phyloP scores from a whole-genome alignment of 1,140 invertebrate species.

The Meteorus sp. region DNA sequence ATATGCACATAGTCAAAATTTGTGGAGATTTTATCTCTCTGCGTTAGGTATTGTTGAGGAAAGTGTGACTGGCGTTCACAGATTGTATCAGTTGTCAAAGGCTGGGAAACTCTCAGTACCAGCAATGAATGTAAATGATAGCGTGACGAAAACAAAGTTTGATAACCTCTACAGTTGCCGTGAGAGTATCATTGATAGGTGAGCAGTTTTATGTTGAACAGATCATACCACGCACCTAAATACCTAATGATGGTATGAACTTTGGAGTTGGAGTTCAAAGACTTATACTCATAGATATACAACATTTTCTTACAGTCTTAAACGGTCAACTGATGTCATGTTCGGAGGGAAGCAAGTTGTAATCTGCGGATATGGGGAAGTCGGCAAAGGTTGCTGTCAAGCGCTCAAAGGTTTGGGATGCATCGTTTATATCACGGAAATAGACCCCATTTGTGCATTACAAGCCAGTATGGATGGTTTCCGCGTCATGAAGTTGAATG shows the following conservation, averaged over 20 bases:
- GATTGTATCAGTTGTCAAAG: slow-evolving; percentile 94
- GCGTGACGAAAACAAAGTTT: slow-evolving; percentile 99
- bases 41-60: slow-evolving; percentile 91
- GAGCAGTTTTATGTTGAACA: no score
- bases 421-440: slow-evolving; percentile 95
- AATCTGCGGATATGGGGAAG: slow-evolving; percentile 97
- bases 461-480: slow-evolving; percentile 99
- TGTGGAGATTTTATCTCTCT: slow-evolving; percentile 8
- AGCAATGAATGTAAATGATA: slow-evolving; percentile 99
- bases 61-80: slow-evolving; percentile 95
- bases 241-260: no score
- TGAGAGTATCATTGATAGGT: slow-evolving; percentile 89
- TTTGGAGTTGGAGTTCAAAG: no score
- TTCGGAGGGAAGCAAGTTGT: slow-evolving; percentile 97
- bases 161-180: slow-evolving; percentile 94
- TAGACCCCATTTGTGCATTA: slow-evolving; percentile 96
- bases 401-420: slow-evolving; percentile 93
- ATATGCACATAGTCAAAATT: background rate
- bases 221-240: no score
- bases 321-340: slow-evolving; percentile 96
- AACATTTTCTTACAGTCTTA: slow-evolving; percentile 73
- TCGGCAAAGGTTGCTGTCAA: slow-evolving; percentile 96
- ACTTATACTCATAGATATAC: background rate
- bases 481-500: slow-evolving; percentile 91
- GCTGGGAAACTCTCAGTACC: slow-evolving; percentile 93